A percentile compares a stretch with the other conserved stretches of the same genome.
Evolutionary conservation across 2,797 vertebrate genomes (phyloP).

Genomic region (Pseudochromis fuscus): DNA sequence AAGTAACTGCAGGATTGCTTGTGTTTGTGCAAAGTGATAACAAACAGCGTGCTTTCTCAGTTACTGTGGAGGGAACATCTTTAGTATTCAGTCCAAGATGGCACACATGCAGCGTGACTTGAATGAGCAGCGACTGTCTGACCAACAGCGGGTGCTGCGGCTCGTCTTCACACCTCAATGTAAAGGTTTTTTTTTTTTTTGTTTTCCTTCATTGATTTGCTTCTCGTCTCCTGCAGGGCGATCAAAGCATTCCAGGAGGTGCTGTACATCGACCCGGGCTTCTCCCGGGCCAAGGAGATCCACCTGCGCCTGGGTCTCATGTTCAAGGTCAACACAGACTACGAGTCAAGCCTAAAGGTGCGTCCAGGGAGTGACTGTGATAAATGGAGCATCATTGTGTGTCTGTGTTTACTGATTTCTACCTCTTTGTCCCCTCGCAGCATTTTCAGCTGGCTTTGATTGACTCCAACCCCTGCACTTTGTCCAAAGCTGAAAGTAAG

Average conservation of each 20-base stretch:
- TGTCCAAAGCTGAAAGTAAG: slow-evolving; percentile 99
- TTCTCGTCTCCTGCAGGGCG: slow-evolving; percentile 85
- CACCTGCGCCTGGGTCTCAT: slow-evolving; percentile 99
- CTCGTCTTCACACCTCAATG: slow-evolving; percentile 1
- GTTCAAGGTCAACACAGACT: slow-evolving; percentile 99
- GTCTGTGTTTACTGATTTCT: slow-evolving; percentile 8
- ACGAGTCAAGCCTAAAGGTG: slow-evolving; percentile 99
- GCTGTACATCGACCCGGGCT: slow-evolving; percentile 98
- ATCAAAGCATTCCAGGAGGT: slow-evolving; percentile 99
- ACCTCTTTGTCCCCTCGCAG: slow-evolving; percentile 75
- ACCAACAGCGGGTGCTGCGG: not conserved
- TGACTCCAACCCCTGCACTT: slow-evolving; percentile 99
- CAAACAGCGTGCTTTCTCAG: not conserved
- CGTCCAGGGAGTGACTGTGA: not conserved
- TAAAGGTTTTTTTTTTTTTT: not conserved
- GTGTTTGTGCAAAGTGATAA: slow-evolving; percentile 4
- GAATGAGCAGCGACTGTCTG: slow-evolving; percentile 10
- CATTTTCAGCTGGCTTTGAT: slow-evolving; percentile 99
- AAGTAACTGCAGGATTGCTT: not conserved
- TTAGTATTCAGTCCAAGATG: slow-evolving; percentile 35
- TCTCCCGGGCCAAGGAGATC: slow-evolving; percentile 99
- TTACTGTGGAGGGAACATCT: slow-evolving; percentile 1
- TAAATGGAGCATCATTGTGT: not conserved
- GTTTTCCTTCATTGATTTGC: not conserved
- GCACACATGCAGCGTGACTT: slow-evolving; percentile 2